A percentile compares a stretch with the other conserved stretches of the same genome.
phyloP scores from a whole-genome alignment of 2,113 vertebrate genomes.

The Gopherus flavomarginatus region DNA sequence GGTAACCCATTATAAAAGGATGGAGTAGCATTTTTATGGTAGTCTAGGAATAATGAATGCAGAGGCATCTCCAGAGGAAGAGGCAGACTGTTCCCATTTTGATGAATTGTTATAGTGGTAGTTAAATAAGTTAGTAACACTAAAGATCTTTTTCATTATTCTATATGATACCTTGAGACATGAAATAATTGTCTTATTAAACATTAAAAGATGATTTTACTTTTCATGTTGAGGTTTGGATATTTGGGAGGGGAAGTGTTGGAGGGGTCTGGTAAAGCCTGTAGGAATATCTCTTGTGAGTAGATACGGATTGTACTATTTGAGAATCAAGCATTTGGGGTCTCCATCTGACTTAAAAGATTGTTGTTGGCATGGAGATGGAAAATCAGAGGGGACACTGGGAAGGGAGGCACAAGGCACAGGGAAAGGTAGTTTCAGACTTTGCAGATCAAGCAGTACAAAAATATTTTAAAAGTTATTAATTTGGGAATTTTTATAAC shows the following conservation, averaged over 20 bases:
- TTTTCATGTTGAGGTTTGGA: rapidly evolving
- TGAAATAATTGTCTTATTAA: not conserved
- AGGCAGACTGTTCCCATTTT: not conserved
- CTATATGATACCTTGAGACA: rapidly evolving
- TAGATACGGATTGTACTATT: not conserved
- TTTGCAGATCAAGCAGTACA: not conserved
- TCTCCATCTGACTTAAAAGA: not conserved
- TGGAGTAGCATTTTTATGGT: not conserved
- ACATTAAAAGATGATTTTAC: not conserved
- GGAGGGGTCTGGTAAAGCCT: not conserved
- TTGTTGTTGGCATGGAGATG: not conserved
- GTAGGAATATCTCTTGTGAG: not conserved
- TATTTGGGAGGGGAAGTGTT: not conserved
- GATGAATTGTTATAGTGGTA: not conserved
- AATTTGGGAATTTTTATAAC: not conserved
- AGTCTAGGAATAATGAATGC: not conserved
- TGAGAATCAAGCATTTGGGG: not conserved
- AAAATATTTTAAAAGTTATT: not conserved
- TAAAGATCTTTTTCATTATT: not conserved
- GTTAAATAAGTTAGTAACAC: not conserved
- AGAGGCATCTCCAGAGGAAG: not conserved
- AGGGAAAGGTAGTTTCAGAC: not conserved
- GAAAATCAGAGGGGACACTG: rapidly evolving
- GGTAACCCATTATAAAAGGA: not conserved
- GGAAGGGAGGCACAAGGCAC: not conserved